Evolutionary conservation across 2,888 invertebrate species (phyloP).

Genomic region (Metellina segmentata): DNA sequence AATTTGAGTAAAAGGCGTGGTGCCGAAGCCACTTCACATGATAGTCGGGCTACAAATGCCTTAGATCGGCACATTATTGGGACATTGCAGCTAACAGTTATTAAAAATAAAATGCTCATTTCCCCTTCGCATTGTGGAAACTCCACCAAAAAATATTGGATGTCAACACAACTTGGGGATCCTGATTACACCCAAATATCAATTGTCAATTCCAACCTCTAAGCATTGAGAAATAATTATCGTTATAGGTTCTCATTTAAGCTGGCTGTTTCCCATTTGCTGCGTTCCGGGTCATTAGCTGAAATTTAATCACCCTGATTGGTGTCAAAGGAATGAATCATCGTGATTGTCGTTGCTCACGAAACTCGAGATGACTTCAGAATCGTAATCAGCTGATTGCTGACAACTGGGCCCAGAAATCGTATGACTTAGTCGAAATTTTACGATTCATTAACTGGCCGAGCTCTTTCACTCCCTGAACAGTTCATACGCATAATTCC

Average conservation of each 20-base stretch:
- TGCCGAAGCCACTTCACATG: no score
- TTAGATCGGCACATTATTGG: no score
- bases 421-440: neutral
- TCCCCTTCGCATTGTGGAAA: no score
- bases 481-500: no score
- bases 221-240: neutral
- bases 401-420: neutral
- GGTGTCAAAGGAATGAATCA: slow-evolving; percentile 1
- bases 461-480: neutral
- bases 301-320: slow-evolving; percentile 16
- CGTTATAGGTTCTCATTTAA: slow-evolving; percentile 6
- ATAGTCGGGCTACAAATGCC: no score
- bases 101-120: no score
- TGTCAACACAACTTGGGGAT: no score
- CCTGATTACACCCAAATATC: neutral
- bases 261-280: neutral
- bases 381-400: neutral
- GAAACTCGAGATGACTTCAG: neutral
- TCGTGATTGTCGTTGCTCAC: neutral
- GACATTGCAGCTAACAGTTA: no score
- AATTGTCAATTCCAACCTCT: neutral
- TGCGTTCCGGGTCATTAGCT: neutral
- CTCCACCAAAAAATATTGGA: no score
- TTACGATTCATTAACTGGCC: neutral
- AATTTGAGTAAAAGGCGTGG: no score